Evolutionary conservation across 2,113 vertebrate genomes (phyloP), one percentile per base, ranked within the genome.

Genomic region (Pandion haliaetus): DNA sequence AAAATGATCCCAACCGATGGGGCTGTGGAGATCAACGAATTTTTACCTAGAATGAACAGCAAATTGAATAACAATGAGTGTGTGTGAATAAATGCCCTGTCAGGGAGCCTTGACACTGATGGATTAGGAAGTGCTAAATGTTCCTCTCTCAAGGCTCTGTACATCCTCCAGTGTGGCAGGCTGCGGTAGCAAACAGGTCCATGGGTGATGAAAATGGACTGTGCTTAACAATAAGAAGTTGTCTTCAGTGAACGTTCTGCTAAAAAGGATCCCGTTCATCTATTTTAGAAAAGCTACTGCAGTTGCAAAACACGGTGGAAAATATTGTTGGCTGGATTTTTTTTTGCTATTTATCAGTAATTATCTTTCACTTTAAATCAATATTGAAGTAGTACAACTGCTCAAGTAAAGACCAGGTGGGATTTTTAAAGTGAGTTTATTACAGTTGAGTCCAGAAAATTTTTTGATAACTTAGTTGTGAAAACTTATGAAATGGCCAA

Each of bases 41-140:
- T 94, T 94, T 98, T 98, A 97, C 98, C 98, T 98, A 93, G 98
- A 98, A 97, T 87, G 97, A 98, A 89, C 95, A 97, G 98, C 98
- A 98, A 98, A 98, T 97, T 98, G 98, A 99, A 99, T 99, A 98
- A 98, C 99, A 98, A 98, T 99, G 98, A 99, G 98, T 74, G 93
- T 38, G 4, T 83, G 98, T 99, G 99, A 99, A 98, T 98, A 98
- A 99, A 98, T 98, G 95, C 98, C 98, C 98, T 99, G 99, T 99
- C 99, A 98, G 98, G 97, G 91, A 86, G 95, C 86, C 78, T 94
- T 98, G 99, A 98, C 99, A 98, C 98, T 99, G 99, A 99, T 99
- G 98, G 98, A 99, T 99, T 96, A 98, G 98, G 88, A 96, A 92
- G 97, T 98, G 98, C 97, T 96, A 80, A 88, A 25, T 58, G 93